Evolutionary conservation across 35 echinoderm and acorn worm species (phyloP).

Genomic region (Holothuria glaberrima): DNA sequence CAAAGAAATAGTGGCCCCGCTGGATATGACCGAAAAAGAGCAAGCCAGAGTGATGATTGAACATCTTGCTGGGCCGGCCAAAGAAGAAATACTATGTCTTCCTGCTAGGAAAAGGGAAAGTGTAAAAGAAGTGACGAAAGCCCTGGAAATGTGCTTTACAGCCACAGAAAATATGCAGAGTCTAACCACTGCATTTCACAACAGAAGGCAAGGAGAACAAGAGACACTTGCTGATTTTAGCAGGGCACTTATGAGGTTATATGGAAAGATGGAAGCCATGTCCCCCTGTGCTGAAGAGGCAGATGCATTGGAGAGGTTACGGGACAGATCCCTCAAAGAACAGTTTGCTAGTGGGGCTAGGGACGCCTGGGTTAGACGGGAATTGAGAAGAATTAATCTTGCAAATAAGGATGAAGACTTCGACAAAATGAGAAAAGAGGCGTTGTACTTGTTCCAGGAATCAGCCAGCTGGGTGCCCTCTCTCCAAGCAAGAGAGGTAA

Average conservation of each 20-base stretch:
- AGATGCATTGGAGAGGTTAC: too few relatives aligned
- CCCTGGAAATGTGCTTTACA: background rate
- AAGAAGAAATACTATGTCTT: background rate
- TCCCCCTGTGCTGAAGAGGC: background rate
- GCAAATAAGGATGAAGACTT: background rate
- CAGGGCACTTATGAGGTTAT: constrained; percentile 1
- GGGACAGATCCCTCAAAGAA: too few relatives aligned
- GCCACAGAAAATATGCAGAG: background rate
- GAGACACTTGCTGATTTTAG: constrained; percentile 41
- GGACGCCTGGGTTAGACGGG: background rate
- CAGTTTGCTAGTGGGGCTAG: too few relatives aligned
- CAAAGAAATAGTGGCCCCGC: background rate
- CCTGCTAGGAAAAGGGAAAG: background rate
- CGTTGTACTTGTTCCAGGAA: background rate
- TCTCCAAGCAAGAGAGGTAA: too few relatives aligned
- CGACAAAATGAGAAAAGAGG: constrained; percentile 5
- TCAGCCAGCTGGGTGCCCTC: background rate
- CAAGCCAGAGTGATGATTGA: background rate
- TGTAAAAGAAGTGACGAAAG: background rate
- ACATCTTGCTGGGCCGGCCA: background rate
- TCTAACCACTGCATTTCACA: background rate
- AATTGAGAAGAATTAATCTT: constrained; percentile 10
- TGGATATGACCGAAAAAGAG: background rate
- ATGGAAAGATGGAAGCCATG: constrained; percentile 21
- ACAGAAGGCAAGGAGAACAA: background rate